A percentile compares a stretch with the other conserved stretches of the same genome.
phyloP scores from a whole-genome alignment of 2,797 vertebrate species.

The Orientallactaga sibirica region DNA sequence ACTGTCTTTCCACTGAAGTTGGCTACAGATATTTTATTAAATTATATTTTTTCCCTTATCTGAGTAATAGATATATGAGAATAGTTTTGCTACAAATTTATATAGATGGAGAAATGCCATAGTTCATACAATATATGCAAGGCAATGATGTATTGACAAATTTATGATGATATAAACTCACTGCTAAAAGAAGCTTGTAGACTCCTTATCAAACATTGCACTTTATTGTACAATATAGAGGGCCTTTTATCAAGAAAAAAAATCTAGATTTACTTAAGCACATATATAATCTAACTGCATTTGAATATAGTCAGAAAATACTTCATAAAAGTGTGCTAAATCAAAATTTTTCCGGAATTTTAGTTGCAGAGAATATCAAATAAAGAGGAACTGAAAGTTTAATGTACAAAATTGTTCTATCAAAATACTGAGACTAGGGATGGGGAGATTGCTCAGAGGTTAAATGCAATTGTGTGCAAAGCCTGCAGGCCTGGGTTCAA shows the following conservation, averaged over 20 bases:
- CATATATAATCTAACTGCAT: slow-evolving; percentile 16
- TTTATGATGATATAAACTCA: slow-evolving; percentile 67
- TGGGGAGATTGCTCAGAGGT: no score
- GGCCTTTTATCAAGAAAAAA: slow-evolving; percentile 44
- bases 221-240: slow-evolving; percentile 55
- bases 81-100: slow-evolving; percentile 45
- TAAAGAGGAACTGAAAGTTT: slow-evolving; percentile 51
- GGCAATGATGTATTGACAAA: slow-evolving; percentile 41
- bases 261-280: slow-evolving; percentile 3
- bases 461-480: no score
- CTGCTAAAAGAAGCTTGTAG: slow-evolving; percentile 41
- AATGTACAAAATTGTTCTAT: slow-evolving; percentile 45
- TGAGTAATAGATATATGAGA: background rate
- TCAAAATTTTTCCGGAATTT: slow-evolving; percentile 16
- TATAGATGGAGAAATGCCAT: slow-evolving; percentile 56
- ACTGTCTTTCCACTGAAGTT: background rate
- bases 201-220: background rate
- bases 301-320: slow-evolving; percentile 48
- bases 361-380: slow-evolving; percentile 21
- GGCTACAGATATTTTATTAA: slow-evolving; percentile 55
- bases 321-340: background rate
- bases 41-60: slow-evolving; percentile 32
- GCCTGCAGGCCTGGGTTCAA: no score
- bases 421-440: background rate
- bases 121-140: slow-evolving; percentile 9